Base-by-base conservation (phyloP, 2,113 vertebrate species). In the Podarcis raffonei region DNA sequence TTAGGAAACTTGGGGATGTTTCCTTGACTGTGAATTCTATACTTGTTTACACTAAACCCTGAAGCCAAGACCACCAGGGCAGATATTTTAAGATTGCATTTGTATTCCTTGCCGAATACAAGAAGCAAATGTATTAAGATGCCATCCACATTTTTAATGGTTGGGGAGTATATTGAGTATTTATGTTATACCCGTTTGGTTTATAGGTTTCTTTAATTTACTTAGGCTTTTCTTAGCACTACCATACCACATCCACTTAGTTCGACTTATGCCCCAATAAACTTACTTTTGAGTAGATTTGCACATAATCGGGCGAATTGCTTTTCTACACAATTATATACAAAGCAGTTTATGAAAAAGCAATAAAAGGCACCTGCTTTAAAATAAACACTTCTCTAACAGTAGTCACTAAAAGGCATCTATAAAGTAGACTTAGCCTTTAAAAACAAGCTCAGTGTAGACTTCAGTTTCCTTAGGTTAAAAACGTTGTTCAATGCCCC, bases 31-130 rank as follows among this genome's bases (percentile, higher is more conserved):
- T 22, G 16, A 75, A 74, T 65, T 48, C 69, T 37, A 32, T 82
- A 82, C 12, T 42, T 88, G 37, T 65, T 88, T 88, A 82, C 35
- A 66, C 57, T 42, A 20, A 83, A 76, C 53, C 53, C 30, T 83
- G 86, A 82, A 83, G 18, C 71, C 53, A 72, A 83, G 23, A 27
- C 39, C 48, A 25, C 20, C 6, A 25, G 6, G 39, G 30, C 2
- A 83, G 37, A 16, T 83, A 82, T 32, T 82, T 82, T 22, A 37
- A 75, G 48, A 23, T 18, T 75, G 35, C 20, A 82, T 65, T 42
- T 3, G 25, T 42, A 79, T 88, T 75, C 12, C 57, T 68, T 66
- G 18, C 12, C 32, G 35, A 39, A 66, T 30, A 66, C 37, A 78
- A 20, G 42, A 78, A 53, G 6, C 18, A 72, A 53, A 15, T 4